phyloP scores from a whole-genome alignment of 1,140 invertebrate genomes.

The Cydia strobilella region DNA sequence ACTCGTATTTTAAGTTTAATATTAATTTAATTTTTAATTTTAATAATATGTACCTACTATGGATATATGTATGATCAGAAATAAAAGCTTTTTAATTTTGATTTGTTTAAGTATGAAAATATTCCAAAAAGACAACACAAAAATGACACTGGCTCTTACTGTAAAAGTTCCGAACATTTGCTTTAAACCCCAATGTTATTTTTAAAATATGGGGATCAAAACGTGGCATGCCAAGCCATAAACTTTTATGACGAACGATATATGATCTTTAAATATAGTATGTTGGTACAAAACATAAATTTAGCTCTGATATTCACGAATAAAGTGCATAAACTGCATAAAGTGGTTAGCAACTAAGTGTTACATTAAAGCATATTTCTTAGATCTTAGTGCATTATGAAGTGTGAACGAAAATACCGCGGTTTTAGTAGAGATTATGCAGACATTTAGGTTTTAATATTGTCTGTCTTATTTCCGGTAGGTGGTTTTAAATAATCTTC shows the following conservation, averaged over 20 bases:
- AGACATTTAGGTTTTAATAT: no score
- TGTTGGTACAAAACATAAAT: slow-evolving; percentile 11
- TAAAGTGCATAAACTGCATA: neutral
- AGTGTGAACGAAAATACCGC: neutral
- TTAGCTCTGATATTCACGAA: slow-evolving; percentile 25
- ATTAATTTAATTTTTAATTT: no score
- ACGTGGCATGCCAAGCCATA: slow-evolving; percentile 55
- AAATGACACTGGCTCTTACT: neutral
- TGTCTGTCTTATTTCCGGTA: no score
- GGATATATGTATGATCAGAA: no score
- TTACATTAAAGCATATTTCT: slow-evolving; percentile 1
- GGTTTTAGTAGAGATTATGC: neutral
- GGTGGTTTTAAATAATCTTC: no score
- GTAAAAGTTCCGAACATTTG: neutral
- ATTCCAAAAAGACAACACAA: neutral
- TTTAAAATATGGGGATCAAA: slow-evolving; percentile 48
- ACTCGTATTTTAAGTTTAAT: no score
- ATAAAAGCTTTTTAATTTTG: no score
- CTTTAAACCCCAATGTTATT: slow-evolving; percentile 46
- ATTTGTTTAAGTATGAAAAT: no score
- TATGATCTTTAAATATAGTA: slow-evolving; percentile 44
- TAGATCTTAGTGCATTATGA: slow-evolving; percentile 10
- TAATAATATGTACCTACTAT: no score
- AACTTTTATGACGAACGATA: slow-evolving; percentile 54
- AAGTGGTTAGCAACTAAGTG: slow-evolving; percentile 25